Evolutionary conservation across 2,113 vertebrate species (phyloP), one percentile per base, ranked within the genome.

Genomic region (Chionis minor): DNA sequence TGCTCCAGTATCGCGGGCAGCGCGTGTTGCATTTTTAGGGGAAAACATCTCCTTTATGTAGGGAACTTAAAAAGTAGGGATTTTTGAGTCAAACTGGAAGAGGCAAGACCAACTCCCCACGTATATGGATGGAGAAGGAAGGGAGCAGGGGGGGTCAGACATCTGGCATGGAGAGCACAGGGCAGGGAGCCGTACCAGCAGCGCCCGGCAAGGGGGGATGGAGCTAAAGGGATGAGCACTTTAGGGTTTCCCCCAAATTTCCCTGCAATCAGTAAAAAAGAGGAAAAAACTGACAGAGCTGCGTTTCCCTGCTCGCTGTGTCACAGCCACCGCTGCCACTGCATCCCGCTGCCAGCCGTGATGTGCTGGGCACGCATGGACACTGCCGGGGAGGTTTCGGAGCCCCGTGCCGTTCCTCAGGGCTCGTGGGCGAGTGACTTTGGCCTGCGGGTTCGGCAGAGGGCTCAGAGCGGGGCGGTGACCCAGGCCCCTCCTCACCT

Each of bases 291-390:
- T 17, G 40, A 5, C 27, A 59, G 51, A 2, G 1, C 38, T 30
- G 33, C 3, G 0, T 63, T 69, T 45, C 13, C 38, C 1, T 1
- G 26, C 66, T 62, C 16, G 0, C 20, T 6, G 23, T 74, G 49
- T 35, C 35, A 1, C n/a, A 22, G 78, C 35, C 45, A 3, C 59
- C 1, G 11, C 56, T 59, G 30, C 9, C 6, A 2, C 58, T 11
- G 56, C 26, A 2, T 66, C 75, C 62, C 3, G 2, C 30, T 33
- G 54, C 62, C 33, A 77, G 10, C 54, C 12, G 14, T 4, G 0
- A 1, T 11, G 73, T 2, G 4, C 79, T 62, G 86, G 56, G 61
- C 6, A 1, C 3, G 0, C 58, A 4, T 0, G 3, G 87, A 49
- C 4, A 6, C 63, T 92, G 87, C 40, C 4, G 5, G 55, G 14